A percentile compares a stretch with the other conserved stretches of the same genome.
Evolutionary conservation across 2,113 vertebrate species (phyloP).

Genomic region (Poecile atricapillus): DNA sequence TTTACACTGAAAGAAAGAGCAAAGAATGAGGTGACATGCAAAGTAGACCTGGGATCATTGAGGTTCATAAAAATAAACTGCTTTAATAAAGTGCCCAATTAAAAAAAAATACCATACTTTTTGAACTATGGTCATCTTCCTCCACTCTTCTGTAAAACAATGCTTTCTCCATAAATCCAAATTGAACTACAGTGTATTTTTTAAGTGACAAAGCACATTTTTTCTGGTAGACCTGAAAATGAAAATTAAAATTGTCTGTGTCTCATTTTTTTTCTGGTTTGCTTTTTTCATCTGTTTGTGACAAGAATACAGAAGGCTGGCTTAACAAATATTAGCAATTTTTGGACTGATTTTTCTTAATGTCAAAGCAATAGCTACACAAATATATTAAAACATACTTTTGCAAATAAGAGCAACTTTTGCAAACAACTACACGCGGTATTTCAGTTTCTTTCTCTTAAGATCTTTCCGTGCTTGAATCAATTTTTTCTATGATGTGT

Average conservation of each 20-base stretch:
- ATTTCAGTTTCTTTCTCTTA: neutral
- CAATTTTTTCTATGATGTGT: neutral
- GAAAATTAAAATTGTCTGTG: neutral
- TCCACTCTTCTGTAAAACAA: constrained; percentile 21
- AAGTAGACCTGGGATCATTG: neutral
- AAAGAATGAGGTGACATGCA: neutral
- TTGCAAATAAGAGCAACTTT: neutral
- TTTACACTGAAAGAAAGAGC: neutral
- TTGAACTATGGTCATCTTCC: neutral
- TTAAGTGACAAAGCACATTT: constrained; percentile 12
- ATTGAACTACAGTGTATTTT: neutral
- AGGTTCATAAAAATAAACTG: neutral
- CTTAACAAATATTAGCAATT: neutral
- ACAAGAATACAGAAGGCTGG: neutral
- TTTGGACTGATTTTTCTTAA: neutral
- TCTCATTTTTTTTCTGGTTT: neutral
- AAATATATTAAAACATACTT: neutral
- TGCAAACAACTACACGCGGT: neutral
- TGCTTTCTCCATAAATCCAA: neutral
- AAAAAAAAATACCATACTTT: neutral
- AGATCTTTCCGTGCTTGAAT: neutral
- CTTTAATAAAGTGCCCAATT: neutral
- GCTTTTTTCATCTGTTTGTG: constrained; percentile 7
- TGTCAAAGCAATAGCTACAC: neutral
- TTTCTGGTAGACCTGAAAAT: neutral